These are phyloP conservation scores for Gallinago paraguaiae DNA, from an alignment of 2,113 vertebrate genomes.

Conservation along the genomic window DNA sequence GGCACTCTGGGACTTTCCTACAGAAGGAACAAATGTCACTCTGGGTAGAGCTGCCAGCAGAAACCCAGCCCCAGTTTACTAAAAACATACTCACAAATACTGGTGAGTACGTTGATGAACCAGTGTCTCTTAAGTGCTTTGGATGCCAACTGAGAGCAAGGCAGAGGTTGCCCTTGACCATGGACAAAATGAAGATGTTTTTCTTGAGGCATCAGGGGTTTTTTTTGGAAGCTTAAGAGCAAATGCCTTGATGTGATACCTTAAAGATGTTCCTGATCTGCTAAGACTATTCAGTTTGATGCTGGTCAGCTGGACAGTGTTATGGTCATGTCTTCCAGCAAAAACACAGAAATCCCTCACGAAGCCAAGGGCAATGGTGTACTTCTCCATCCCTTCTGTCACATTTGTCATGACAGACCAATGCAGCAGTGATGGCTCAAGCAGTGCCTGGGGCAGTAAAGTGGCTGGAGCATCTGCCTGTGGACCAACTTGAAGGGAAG, in stretches of 20 bases:
- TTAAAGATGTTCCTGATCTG: neutral
- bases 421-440: neutral
- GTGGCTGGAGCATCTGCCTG: neutral
- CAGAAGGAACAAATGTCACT: neutral
- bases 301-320: neutral
- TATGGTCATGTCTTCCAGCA: neutral
- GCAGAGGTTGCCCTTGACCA: neutral
- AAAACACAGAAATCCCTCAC: neutral
- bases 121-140: neutral
- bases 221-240: neutral
- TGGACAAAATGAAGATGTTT: neutral
- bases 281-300: neutral
- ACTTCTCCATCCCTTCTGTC: neutral
- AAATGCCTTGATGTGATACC: neutral
- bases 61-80: neutral
- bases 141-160: neutral
- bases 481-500: neutral
- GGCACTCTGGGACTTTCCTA: neutral
- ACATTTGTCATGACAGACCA: neutral
- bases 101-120: neutral
- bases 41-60: neutral
- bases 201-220: neutral
- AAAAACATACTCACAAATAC: neutral
- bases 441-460: neutral
- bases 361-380: neutral